Evolutionary conservation across 2,113 vertebrate genomes (phyloP).

Genomic region (Triplophysa tibetana): DNA sequence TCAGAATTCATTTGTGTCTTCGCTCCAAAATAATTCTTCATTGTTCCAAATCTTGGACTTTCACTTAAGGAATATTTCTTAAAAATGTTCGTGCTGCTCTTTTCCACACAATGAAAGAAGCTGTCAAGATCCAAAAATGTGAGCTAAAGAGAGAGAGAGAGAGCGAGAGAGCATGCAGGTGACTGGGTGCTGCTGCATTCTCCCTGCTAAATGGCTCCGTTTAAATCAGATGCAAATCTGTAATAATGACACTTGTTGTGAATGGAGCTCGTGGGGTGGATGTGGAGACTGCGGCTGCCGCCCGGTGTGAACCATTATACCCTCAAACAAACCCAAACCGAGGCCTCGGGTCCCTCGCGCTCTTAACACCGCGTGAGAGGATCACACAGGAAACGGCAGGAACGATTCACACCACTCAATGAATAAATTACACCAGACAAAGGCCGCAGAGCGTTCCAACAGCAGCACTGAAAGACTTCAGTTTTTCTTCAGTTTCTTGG

Average conservation of each 20-base stretch:
- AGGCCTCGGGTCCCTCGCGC: slow-evolving; percentile 18
- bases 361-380: slow-evolving; percentile 32
- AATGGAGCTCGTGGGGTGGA: slow-evolving; percentile 60
- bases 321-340: slow-evolving; percentile 56
- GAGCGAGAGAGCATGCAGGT: background rate
- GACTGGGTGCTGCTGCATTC: slow-evolving; percentile 50
- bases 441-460: slow-evolving; percentile 5
- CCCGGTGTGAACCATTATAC: slow-evolving; percentile 66
- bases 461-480: background rate
- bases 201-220: slow-evolving; percentile 63
- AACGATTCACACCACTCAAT: slow-evolving; percentile 32
- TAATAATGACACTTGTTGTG: slow-evolving; percentile 66
- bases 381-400: slow-evolving; percentile 27
- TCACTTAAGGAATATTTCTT: no score
- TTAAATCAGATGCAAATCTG: slow-evolving; percentile 72
- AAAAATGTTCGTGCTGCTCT: no score
- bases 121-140: no score
- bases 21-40: no score
- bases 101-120: no score
- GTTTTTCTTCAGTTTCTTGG: slow-evolving; percentile 2
- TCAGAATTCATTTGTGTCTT: no score
- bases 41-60: no score
- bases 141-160: background rate
- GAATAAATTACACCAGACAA: slow-evolving; percentile 35
- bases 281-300: slow-evolving; percentile 59